These are phyloP conservation scores for Calycopis cecrops DNA, from an alignment of 1,140 invertebrate genomes.

Conservation along the genomic window DNA sequence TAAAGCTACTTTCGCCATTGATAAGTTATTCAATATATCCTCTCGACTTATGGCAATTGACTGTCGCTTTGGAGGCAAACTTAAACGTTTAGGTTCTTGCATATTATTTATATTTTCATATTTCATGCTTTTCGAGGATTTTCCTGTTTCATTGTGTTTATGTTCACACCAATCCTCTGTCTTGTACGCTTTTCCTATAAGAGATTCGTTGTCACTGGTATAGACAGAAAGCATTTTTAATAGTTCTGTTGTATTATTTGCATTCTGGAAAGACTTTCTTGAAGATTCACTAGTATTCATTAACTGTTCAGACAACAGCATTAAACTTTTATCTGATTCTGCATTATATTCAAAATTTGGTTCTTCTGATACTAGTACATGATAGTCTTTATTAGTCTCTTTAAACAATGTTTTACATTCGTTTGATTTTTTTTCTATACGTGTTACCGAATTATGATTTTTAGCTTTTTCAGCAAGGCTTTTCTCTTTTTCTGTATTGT, in stretches of 20 bases:
- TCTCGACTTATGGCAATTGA: conserved; percentile 48
- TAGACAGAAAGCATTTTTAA: conserved; percentile 51
- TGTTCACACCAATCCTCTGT: too few species aligned
- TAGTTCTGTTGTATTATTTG: conserved; percentile 50
- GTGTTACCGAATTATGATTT: not conserved
- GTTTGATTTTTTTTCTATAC: not conserved
- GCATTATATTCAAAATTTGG: not conserved
- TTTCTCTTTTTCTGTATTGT: conserved; percentile 27
- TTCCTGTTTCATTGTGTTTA: conserved; percentile 3
- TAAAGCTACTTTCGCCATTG: conserved; percentile 44
- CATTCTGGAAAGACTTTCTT: conserved; percentile 36
- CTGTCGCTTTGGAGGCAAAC: conserved; percentile 35
- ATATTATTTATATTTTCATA: conserved; percentile 20
- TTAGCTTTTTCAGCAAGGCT: not conserved
- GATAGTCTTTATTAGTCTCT: not conserved
- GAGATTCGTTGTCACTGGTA: conserved; percentile 32
- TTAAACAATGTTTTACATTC: not conserved
- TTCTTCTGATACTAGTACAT: not conserved
- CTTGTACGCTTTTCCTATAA: too few species aligned
- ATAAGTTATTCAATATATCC: conserved; percentile 47
- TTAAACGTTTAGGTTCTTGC: conserved; percentile 31
- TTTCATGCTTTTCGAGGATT: conserved; percentile 6
- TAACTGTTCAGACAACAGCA: not conserved
- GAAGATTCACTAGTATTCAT: conserved; percentile 8
- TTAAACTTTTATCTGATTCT: conserved; percentile 3